phyloP scores from a whole-genome alignment of 2,113 vertebrate genomes.

The Protobothrops flavoviridis region DNA sequence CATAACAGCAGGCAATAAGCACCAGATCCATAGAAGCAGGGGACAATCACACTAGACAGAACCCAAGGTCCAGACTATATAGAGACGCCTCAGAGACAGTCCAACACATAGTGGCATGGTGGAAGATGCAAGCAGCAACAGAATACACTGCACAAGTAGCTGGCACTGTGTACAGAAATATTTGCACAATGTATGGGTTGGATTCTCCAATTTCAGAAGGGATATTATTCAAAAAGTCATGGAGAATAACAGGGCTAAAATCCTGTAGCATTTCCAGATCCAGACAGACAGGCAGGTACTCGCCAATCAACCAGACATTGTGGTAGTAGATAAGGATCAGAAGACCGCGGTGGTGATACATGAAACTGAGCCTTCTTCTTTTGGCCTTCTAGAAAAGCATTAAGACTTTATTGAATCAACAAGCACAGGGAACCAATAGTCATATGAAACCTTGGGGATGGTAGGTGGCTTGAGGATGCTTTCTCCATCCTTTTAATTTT shows the following conservation, averaged over 20 bases:
- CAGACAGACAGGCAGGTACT: background rate
- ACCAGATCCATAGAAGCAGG: no score
- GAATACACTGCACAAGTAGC: background rate
- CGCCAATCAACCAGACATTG: background rate
- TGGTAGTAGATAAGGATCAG: background rate
- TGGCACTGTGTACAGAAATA: background rate
- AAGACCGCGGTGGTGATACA: background rate
- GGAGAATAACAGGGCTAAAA: background rate
- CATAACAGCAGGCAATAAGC: no score
- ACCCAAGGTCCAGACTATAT: background rate
- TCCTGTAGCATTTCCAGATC: background rate
- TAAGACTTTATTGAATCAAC: background rate
- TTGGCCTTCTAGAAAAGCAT: background rate
- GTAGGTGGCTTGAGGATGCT: background rate
- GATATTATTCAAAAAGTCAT: background rate
- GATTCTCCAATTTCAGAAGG: background rate
- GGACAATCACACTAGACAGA: no score
- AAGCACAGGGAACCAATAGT: background rate
- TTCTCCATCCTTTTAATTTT: background rate
- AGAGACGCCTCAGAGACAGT: background rate
- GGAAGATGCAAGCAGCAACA: background rate
- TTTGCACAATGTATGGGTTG: background rate
- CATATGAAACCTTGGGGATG: background rate
- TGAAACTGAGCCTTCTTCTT: background rate
- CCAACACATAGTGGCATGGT: background rate